Evolutionary conservation across 2,113 vertebrate species (phyloP).

Genomic region (Rhea pennata): DNA sequence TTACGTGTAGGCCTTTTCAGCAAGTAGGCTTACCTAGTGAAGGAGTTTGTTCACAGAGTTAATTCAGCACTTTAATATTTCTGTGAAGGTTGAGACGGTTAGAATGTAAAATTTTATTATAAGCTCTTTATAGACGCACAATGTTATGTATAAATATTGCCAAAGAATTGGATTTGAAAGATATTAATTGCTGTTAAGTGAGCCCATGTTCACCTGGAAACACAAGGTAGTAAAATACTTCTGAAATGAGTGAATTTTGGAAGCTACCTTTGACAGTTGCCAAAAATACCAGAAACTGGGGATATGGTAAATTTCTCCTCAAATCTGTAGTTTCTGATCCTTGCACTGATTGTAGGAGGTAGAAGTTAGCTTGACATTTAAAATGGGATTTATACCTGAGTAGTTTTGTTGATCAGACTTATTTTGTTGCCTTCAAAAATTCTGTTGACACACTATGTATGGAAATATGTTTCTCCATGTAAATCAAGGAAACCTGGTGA

Average conservation of each 20-base stretch:
- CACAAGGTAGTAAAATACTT: background rate
- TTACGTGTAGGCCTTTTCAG: conserved; percentile 39
- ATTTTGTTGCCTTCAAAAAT: background rate
- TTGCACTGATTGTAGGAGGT: conserved; percentile 44
- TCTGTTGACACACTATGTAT: rapidly evolving
- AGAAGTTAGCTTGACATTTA: conserved; percentile 60
- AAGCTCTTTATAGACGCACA: conserved; percentile 67
- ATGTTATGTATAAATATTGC: conserved; percentile 64
- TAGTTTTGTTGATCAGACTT: conserved; percentile 4
- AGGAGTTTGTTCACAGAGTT: conserved; percentile 26
- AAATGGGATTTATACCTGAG: conserved; percentile 47
- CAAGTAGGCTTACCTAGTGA: conserved; percentile 31
- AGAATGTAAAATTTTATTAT: conserved; percentile 72
- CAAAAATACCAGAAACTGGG: background rate
- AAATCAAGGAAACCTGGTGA: background rate
- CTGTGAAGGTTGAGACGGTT: conserved; percentile 69
- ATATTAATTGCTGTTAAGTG: background rate
- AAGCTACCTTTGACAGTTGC: conserved; percentile 9
- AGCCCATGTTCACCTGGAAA: background rate
- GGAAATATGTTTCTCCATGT: background rate
- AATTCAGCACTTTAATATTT: conserved; percentile 73
- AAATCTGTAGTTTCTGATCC: background rate
- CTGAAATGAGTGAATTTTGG: background rate
- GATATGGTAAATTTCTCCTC: background rate
- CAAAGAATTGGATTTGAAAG: conserved; percentile 53